Base-by-base conservation (phyloP, 2,888 invertebrate genomes). In the Choreutis nemorana region DNA sequence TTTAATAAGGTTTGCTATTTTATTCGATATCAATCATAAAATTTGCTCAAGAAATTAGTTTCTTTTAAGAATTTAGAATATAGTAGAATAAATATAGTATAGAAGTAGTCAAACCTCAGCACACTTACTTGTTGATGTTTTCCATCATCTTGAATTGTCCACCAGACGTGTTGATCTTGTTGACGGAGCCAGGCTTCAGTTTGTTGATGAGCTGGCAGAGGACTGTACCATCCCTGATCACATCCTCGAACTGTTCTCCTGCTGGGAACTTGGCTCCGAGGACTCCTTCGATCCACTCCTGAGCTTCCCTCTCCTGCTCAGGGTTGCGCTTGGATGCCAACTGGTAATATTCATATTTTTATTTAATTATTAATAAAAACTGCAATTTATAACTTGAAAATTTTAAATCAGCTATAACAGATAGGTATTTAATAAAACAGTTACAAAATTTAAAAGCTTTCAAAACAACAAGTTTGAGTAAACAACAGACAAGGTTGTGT, bases 121-220 rank as follows among this genome's bases (percentile, higher is more conserved):
- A 10, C 8, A 78, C 87, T 84, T 65, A 97, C 90, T 87, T 83
- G 80, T 93, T 94, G 71, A 98, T 94, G 84, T 99, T 99, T 77
- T 99, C 98, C 98, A 99, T 99, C 89, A 98, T 90, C 66, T 97
- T 98, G 87, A 99, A 99, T 63, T 97, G 96, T 62, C 97, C 96
- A 47, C 97, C 96, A 26, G 88, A 86, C 45, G 88, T 86, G 84
- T 98, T 97, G 79, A 98, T 89, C 77, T 97, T 97, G 57, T 86
- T 59, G 37, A 97, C 81, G 40, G 91, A 81, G 50, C 95, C 95
- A 26, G 98, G 97, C 42, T 86, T 79, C 47, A 99, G 77, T 65
- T 91, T 93, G 85, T 99, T 98, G 81, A 98, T 94, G 52, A 99
- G 75, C 56, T 89, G 88, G 83, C 97, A 97, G 41, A 97, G 86